Conservation (phyloP, 1,140 invertebrate species). For the Belonocnema kinseyi region DNA sequence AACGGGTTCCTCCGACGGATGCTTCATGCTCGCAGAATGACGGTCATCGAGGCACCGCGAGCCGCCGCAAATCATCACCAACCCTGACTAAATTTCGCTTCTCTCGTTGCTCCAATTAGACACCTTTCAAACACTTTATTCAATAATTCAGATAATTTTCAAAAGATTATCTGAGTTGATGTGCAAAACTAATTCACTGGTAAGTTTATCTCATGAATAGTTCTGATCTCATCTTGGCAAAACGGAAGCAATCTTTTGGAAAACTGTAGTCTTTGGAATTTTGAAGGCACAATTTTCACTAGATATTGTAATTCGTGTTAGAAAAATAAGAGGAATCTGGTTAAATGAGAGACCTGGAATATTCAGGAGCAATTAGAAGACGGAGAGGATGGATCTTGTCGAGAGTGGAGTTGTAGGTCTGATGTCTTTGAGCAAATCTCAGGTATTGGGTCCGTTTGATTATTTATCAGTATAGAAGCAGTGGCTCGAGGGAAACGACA, state of each 20-base stretch:
- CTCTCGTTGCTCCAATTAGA: conserved; percentile 12
- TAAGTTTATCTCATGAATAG: no score
- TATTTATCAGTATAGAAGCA: conserved; percentile 15
- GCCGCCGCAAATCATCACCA: conserved; percentile 70
- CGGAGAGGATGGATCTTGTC: neutral
- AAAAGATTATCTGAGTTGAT: neutral
- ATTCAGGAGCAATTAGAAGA: neutral
- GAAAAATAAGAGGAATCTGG: no score
- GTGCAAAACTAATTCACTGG: neutral
- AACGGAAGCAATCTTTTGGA: no score
- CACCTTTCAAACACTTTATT: neutral
- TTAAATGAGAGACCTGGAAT: neutral
- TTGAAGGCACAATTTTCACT: conserved; percentile 13
- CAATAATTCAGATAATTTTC: neutral
- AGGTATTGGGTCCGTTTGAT: conserved; percentile 14
- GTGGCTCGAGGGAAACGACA: neutral
- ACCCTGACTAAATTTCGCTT: conserved; percentile 42
- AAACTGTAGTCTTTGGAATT: neutral
- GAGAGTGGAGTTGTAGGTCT: neutral
- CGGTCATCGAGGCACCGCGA: conserved; percentile 70
- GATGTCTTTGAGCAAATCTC: conserved; percentile 26
- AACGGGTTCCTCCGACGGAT: conserved; percentile 65
- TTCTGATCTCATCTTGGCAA: no score
- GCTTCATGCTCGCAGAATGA: conserved; percentile 71
- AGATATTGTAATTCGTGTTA: no score